These are phyloP conservation scores for Coluber constrictor DNA, from an alignment of 2,797 vertebrate genomes.

Conservation along the genomic window DNA sequence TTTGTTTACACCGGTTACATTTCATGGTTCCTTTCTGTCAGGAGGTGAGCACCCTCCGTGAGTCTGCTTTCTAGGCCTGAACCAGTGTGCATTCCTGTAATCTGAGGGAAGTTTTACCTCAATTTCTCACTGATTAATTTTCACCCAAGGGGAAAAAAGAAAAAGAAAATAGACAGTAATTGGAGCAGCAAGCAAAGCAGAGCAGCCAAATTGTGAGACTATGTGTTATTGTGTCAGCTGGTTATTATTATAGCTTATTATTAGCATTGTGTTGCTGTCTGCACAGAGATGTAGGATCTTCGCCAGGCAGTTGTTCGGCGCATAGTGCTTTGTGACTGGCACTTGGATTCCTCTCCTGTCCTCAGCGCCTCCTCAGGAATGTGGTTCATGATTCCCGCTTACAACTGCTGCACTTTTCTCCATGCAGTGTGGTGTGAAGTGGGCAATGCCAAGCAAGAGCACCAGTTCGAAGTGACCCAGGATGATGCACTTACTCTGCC, in stretches of 20 bases:
- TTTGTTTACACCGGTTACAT: not conserved
- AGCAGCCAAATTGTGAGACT: slow-evolving; percentile 10
- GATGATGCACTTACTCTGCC: not conserved
- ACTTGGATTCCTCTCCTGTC: not conserved
- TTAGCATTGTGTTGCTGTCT: not conserved
- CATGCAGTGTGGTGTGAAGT: not conserved
- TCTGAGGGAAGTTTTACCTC: not conserved
- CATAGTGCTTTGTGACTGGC: slow-evolving; percentile 1
- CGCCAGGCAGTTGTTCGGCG: not conserved
- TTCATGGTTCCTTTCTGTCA: not conserved
- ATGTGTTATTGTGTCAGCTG: slow-evolving; percentile 13
- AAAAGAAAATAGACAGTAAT: not conserved
- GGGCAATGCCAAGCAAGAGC: not conserved
- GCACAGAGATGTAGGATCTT: slow-evolving; percentile 2
- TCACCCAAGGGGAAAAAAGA: not conserved
- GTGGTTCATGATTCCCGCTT: not conserved
- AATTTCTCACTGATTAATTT: not conserved
- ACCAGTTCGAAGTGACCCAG: not conserved
- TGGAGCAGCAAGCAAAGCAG: not conserved
- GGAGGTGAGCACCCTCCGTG: not conserved
- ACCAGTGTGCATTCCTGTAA: not conserved
- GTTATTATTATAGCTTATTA: slow-evolving; percentile 25
- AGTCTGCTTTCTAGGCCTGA: not conserved
- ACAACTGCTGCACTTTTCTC: not conserved
- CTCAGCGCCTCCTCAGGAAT: not conserved